Conservation (phyloP, 2,797 vertebrate genomes). For the Anguilla obscura region DNA sequence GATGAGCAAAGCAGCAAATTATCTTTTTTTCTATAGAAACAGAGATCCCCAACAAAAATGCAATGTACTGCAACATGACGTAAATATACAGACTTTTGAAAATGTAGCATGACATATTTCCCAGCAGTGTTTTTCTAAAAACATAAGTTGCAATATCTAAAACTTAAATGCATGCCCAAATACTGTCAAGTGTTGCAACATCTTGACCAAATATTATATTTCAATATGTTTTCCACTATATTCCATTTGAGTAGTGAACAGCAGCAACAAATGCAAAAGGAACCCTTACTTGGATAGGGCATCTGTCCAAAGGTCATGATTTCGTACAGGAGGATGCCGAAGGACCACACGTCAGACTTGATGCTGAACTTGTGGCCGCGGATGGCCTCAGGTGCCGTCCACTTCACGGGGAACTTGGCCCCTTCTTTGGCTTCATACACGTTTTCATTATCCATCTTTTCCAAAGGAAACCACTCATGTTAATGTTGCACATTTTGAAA, state of each 20-base stretch:
- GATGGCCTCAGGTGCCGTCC: constrained; percentile 92
- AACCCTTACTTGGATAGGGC: constrained; percentile 85
- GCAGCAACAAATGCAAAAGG: not conserved
- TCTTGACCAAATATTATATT: not conserved
- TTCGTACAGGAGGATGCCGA: constrained; percentile 91
- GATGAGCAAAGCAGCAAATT: not conserved
- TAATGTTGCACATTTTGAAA: not conserved
- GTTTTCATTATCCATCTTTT: constrained; percentile 71
- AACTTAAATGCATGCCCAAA: not conserved
- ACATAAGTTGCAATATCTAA: too few species aligned
- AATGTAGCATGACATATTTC: not conserved
- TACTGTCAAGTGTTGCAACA: not conserved
- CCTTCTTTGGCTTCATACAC: constrained; percentile 84
- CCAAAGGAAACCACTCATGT: not conserved
- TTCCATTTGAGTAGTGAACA: not conserved
- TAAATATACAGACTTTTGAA: not conserved
- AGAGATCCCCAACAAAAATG: not conserved
- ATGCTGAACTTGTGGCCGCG: constrained; percentile 80
- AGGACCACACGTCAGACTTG: constrained; percentile 97
- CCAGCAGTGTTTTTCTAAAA: not conserved
- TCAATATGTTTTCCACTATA: not conserved
- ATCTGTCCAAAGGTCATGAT: constrained; percentile 90
- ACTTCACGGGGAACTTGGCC: constrained; percentile 89
- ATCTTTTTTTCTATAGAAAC: not conserved
- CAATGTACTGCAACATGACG: not conserved